Base-by-base conservation (phyloP, 2,888 invertebrate genomes). In the Beris morrisii region DNA sequence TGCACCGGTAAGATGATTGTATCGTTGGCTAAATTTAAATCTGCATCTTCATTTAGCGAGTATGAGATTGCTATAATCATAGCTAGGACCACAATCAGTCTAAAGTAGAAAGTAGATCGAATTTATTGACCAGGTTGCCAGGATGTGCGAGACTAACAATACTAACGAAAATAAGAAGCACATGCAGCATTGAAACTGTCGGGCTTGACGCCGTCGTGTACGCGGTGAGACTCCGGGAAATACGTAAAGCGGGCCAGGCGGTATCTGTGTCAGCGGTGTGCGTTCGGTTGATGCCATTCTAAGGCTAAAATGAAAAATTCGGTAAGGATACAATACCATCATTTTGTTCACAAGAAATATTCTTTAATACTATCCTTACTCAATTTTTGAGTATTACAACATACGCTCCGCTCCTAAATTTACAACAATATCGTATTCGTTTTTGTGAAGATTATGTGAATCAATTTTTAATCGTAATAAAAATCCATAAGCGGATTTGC, bases 111-210 rank as follows among this genome's bases (percentile, higher is more conserved):
- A 43, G 44, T 45, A 52, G 5, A 61, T 59, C 9, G 32, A n/a
- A 57, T 52, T 43, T 44, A 44, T 45, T 5, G 38, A 38, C 38
- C 38, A 38, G 38, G 38, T 38, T 38, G 3, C 22, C 22, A 22
- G 22, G 3, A 22, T 22, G 50, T 45, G 32, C 12, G 32, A 50
- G 7, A 67, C 69, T 46, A 67, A 59, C 15, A 59, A 53, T 70
- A 86, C 90, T 88, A 79, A 92, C 92, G 91, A 78, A 66, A 91
- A 78, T 9, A 84, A 82, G 4, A 87, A 83, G 73, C 89, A 89
- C 53, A 91, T 80, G 71, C 87, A 89, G 75, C 90, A 91, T 73
- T 91, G 90, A 74, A 89, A 87, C 73, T 84, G 84, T 57, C 81
- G 80, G 70, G 84, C 76, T 72, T 79, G 80, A 9, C 75, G 76